Base-by-base conservation (phyloP, 1,140 invertebrate species). In the Maconellicoccus hirsutus region DNA sequence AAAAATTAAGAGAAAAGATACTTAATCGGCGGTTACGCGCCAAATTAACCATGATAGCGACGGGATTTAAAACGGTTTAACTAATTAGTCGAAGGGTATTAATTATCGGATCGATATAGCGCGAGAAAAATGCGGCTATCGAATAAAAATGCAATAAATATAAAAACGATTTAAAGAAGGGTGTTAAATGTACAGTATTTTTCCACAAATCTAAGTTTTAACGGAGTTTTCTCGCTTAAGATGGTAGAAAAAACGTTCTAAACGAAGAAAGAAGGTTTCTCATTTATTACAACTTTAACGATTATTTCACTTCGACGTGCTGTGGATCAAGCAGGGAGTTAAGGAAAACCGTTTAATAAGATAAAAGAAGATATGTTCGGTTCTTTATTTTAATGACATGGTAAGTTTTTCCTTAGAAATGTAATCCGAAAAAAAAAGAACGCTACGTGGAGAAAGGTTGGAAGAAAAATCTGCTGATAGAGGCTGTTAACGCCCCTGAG, bases 331-430 rank as follows among this genome's bases (percentile, higher is more conserved):
- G 61, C 21, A 25, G 10, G 61, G 61, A 66, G 25, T 26, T 25
- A 66, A 16, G 61, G 25, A n/a, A 66, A 66, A 66, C 61, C 61
- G 61, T 66, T 66, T 66, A 66, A 66, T 66, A 66, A 66, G 61
- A 66, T 66, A 66, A 26, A 66, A 26, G 61, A 66, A 66, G 61
- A 66, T 66, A 66, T 66, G 61, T 66, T 66, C 61, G 61, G 61
- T 66, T 66, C 61, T 66, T 66, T 66, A 66, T 66, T 66, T 66
- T 66, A 66, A 66, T 66, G 61, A 66, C 61, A 66, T 66, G 61
- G 61, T 66, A 66, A 66, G 25, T 66, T 66, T 66, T 26, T 66
- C 61, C 61, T 66, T 66, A 19, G 61, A 66, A 66, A 66, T 66
- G 61, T 66, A 66, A 66, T 66, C 61, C 61, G 19, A 66, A 66